These are phyloP conservation scores for Xiphydria camelus DNA, from an alignment of 2,888 invertebrate genomes.

Conservation along the genomic window DNA sequence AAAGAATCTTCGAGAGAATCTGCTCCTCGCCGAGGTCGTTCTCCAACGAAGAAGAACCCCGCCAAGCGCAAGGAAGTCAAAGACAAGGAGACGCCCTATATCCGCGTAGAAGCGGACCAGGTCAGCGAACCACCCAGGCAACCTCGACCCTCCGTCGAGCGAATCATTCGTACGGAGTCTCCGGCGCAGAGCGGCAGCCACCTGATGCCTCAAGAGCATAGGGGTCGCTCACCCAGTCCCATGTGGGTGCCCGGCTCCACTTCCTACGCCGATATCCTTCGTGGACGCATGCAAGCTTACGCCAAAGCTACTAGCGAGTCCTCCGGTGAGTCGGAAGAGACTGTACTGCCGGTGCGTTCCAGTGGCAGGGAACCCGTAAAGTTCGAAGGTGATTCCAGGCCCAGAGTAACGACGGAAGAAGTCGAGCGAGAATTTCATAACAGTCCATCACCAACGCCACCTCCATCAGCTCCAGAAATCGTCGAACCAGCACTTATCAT, in stretches of 20 bases:
- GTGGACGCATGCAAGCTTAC: slow-evolving; percentile 56
- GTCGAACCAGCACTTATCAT: neutral
- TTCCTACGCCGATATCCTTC: slow-evolving; percentile 79
- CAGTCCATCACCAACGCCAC: neutral
- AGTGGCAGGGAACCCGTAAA: neutral
- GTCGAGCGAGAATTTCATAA: neutral
- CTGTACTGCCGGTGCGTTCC: slow-evolving; percentile 19
- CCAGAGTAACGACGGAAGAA: neutral
- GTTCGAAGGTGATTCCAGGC: neutral
- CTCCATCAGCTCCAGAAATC: neutral
- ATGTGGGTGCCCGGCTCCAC: slow-evolving; percentile 75
- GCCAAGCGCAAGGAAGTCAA: neutral
- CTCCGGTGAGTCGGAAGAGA: slow-evolving; percentile 27
- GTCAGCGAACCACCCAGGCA: slow-evolving; percentile 3
- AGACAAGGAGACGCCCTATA: slow-evolving; percentile 8
- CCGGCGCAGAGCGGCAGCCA: slow-evolving; percentile 6
- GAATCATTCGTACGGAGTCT: too few species aligned
- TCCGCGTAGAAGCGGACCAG: slow-evolving; percentile 9
- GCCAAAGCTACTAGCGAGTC: slow-evolving; percentile 8
- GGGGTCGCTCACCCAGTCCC: slow-evolving; percentile 69
- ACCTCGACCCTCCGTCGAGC: too few species aligned
- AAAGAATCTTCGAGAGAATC: too few species aligned
- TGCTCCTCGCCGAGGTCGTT: slow-evolving; percentile 60
- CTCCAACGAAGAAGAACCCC: slow-evolving; percentile 56
- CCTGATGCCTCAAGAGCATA: slow-evolving; percentile 43